Base-by-base conservation (phyloP, 2,797 vertebrate species). In the Muscicapa comitata region DNA sequence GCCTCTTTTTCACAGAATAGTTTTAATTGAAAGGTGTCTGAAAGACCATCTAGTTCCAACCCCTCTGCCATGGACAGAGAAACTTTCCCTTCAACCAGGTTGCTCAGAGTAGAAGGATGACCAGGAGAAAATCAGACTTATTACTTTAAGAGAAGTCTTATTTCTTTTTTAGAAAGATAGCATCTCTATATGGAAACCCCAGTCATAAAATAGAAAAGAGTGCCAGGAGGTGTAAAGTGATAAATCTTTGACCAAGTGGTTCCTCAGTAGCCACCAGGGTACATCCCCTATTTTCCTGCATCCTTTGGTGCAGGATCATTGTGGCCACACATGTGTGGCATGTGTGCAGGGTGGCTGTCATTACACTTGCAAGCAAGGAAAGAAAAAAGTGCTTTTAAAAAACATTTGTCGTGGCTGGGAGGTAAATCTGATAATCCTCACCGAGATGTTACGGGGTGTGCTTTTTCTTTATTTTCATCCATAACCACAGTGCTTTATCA, bases 401-500 rank as follows among this genome's bases (percentile, higher is more conserved):
- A 88, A 43, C 28, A 28, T 10, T 77, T 68, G 11, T 53, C n/a
- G 5, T 61, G 45, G 10, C 48, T 74, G 57, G n/a, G 45, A 85
- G 71, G 59, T 77, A 61, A 53, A 85, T 13, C 0, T 3, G 14
- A 7, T 19, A 23, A 37, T 58, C 31, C 25, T 83, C 10, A 16
- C 70, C 0, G 4, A 73, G 53, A 42, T 35, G 48, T 68, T 81
- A 35, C 0, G 0, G 12, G 21, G 29, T 62, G 42, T 53, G 53
- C 12, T 85, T 84, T 67, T 88, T n/a, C 31, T 82, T 68, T 75
- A 53, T 65, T 86, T 84, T 78, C 20, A 42, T 58, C 63, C 17
- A 11, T 42, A 79, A 26, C 17, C 63, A 59, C 2, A 1, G 20
- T 53, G 42, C 71, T 95, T 92, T 87, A 73, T 62, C 0, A 0